Conservation (phyloP, 2,888 invertebrate genomes). For the Gastrophysa polygoni region DNA sequence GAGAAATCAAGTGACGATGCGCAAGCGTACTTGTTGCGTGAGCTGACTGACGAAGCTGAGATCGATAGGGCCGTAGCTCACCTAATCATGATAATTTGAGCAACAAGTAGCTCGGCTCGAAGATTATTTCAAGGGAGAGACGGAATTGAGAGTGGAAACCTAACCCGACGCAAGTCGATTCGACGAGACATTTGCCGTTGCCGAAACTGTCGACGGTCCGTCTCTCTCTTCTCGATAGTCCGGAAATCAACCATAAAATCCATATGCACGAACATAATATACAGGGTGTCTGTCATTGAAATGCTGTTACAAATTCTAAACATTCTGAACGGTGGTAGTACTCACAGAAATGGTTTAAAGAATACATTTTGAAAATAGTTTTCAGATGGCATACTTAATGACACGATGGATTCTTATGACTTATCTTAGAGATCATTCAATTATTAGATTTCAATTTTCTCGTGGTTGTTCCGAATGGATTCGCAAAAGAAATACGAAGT, state of each 20-base stretch:
- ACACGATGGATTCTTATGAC: too few relatives aligned
- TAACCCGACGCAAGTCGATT: not conserved
- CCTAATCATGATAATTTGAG: conserved; percentile 40
- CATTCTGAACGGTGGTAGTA: too few relatives aligned
- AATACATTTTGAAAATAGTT: too few relatives aligned
- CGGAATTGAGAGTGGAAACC: not conserved
- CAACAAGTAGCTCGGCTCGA: conserved; percentile 39
- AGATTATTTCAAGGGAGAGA: conserved; percentile 1
- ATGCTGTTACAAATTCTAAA: too few relatives aligned
- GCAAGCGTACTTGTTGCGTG: conserved; percentile 49
- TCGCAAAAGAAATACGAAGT: too few relatives aligned
- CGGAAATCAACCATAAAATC: not conserved
- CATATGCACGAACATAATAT: too few relatives aligned
- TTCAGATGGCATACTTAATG: too few relatives aligned
- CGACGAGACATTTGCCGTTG: not conserved
- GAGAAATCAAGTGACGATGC: conserved; percentile 41
- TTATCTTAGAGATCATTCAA: too few relatives aligned
- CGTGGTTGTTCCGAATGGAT: too few relatives aligned
- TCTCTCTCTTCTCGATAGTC: not conserved
- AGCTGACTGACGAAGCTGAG: conserved; percentile 43
- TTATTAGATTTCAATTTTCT: too few relatives aligned
- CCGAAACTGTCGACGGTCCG: not conserved
- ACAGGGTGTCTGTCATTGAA: too few relatives aligned
- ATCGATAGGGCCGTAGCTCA: conserved; percentile 45
- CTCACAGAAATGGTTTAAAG: too few relatives aligned